phyloP scores from a whole-genome alignment of 1,140 invertebrate genomes.

The Platyscapa corneri region DNA sequence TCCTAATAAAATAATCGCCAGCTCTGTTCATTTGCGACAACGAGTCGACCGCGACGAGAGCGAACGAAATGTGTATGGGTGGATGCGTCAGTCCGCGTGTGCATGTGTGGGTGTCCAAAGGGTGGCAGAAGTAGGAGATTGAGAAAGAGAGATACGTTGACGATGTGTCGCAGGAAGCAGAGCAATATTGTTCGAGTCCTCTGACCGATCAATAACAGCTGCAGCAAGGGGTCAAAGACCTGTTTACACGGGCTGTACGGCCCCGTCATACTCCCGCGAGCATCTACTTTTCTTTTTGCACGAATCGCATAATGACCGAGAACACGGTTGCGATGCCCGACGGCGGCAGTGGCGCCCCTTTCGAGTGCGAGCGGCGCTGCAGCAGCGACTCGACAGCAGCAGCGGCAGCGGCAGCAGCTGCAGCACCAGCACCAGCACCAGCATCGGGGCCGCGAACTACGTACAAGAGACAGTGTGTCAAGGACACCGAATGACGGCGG shows the following conservation, averaged over 20 bases:
- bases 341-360: background rate
- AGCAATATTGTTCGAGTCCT: slow-evolving; percentile 62
- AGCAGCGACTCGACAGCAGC: too few relatives aligned
- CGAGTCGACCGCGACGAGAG: background rate
- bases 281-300: background rate
- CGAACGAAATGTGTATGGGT: background rate
- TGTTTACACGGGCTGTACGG: slow-evolving; percentile 22
- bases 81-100: background rate
- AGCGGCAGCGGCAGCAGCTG: too few relatives aligned
- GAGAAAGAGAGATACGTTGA: background rate
- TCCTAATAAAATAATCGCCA: background rate
- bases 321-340: too few relatives aligned
- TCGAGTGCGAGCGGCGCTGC: too few relatives aligned
- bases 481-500: slow-evolving; percentile 18
- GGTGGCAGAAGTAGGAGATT: background rate
- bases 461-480: slow-evolving; percentile 17
- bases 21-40: background rate
- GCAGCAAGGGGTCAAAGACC: slow-evolving; percentile 68
- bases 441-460: background rate
- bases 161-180: background rate
- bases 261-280: slow-evolving; percentile 12
- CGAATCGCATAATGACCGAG: too few relatives aligned
- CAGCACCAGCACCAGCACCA: too few relatives aligned
- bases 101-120: background rate
- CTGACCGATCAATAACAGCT: slow-evolving; percentile 73